Evolutionary conservation across 2,113 vertebrate genomes (phyloP).

Genomic region (Podarcis raffonei): DNA sequence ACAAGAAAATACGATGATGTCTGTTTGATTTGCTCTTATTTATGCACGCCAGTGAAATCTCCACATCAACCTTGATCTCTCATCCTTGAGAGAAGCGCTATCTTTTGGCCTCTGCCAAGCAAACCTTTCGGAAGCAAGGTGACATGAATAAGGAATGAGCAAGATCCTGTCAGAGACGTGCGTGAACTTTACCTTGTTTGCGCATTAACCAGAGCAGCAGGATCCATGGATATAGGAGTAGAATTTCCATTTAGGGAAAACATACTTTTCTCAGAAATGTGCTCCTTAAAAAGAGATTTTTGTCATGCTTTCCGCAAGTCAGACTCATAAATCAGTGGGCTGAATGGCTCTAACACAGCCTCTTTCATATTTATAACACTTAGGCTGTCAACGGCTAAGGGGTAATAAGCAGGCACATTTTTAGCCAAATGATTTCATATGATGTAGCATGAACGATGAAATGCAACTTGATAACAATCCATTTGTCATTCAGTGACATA

Average conservation of each 20-base stretch:
- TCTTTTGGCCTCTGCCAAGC: conserved; percentile 14
- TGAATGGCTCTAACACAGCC: conserved; percentile 36
- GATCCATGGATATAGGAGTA: conserved; percentile 50
- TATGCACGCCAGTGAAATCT: conserved; percentile 5
- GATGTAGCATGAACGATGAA: conserved; percentile 46
- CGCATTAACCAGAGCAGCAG: conserved; percentile 35
- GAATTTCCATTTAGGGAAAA: conserved; percentile 34
- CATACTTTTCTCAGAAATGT: conserved; percentile 56
- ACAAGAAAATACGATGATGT: conserved; percentile 1
- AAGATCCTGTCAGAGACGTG: conserved; percentile 1
- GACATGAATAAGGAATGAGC: not conserved
- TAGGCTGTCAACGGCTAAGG: conserved; percentile 28
- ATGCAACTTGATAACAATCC: conserved; percentile 21
- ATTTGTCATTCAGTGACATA: conserved; percentile 28
- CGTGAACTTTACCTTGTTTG: conserved; percentile 5
- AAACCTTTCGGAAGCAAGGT: conserved; percentile 4
- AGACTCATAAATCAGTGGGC: conserved; percentile 46
- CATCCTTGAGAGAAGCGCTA: conserved; percentile 1
- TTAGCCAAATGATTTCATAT: conserved; percentile 52
- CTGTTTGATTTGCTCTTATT: conserved; percentile 16
- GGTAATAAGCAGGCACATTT: conserved; percentile 54
- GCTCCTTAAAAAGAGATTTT: conserved; percentile 46
- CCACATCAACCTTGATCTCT: conserved; percentile 26
- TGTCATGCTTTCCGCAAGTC: conserved; percentile 39
- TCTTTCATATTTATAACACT: conserved; percentile 47